Conservation (phyloP, 2,113 vertebrate species). For the Aix galericulata region DNA sequence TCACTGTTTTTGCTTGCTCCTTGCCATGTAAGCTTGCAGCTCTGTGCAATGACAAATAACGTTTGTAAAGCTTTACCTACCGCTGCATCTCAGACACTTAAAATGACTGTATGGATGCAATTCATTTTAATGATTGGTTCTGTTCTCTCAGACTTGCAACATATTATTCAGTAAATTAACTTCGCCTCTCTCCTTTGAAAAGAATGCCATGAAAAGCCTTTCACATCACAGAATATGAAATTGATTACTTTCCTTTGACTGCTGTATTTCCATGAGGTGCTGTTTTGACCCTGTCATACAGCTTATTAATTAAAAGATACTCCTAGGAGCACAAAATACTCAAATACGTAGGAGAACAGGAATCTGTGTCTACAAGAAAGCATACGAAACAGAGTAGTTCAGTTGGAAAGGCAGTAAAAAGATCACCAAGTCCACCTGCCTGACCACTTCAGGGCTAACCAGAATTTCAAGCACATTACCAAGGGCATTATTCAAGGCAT, state of each 20-base stretch:
- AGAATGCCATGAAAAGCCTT: background rate
- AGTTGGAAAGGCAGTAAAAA: background rate
- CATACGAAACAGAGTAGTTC: background rate
- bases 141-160: background rate
- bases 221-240: background rate
- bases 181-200: background rate
- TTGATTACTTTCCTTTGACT: background rate
- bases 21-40: background rate
- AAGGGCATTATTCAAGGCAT: background rate
- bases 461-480: background rate
- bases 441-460: background rate
- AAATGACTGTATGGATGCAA: background rate
- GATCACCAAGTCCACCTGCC: background rate
- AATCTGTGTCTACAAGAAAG: background rate
- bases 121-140: background rate
- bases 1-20: background rate
- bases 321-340: background rate
- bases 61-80: background rate
- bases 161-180: conserved; percentile 11
- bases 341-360: background rate
- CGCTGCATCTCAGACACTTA: background rate
- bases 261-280: background rate
- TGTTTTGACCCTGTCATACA: background rate
- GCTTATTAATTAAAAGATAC: background rate
- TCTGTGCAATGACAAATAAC: background rate